Evolutionary conservation across 2,113 vertebrate species (phyloP).

Genomic region (Apaloderma vittatum): DNA sequence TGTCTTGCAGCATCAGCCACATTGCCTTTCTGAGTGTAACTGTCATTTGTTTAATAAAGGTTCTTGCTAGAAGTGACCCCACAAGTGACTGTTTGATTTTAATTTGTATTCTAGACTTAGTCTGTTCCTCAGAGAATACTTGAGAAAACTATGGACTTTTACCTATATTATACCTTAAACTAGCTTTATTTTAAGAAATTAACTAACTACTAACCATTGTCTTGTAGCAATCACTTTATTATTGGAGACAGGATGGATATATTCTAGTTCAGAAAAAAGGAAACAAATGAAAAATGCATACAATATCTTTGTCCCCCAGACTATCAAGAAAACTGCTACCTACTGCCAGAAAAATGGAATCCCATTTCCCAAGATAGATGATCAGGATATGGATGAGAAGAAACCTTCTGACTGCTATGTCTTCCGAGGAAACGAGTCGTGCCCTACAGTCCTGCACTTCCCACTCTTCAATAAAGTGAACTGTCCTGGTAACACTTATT

Average conservation of each 20-base stretch:
- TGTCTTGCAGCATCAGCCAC: not conserved
- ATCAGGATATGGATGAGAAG: not conserved
- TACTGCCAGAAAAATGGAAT: conserved; percentile 27
- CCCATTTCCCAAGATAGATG: conserved; percentile 32
- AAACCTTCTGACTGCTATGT: conserved; percentile 33
- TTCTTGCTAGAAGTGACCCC: not conserved
- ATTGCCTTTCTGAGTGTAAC: not conserved
- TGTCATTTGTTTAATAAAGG: not conserved
- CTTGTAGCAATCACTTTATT: not conserved
- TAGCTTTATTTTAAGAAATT: not conserved
- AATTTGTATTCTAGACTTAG: not conserved
- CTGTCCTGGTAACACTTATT: conserved; percentile 33
- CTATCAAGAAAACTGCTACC: not conserved
- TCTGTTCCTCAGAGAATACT: not conserved
- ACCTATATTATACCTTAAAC: too few relatives aligned
- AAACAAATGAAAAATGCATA: not conserved
- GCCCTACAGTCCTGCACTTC: conserved; percentile 50
- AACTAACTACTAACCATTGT: too few relatives aligned
- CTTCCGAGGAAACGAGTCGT: not conserved
- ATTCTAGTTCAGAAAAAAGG: not conserved
- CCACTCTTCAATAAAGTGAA: conserved; percentile 63
- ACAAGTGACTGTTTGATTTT: not conserved
- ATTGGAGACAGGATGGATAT: not conserved
- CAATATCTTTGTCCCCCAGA: conserved; percentile 13
- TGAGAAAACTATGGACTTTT: not conserved